Percentiles rank a stretch among this genome's conserved stretches.
These are phyloP conservation scores for Rhysida immarginata DNA, from an alignment of 1,140 invertebrate genomes.

Conservation along the genomic window DNA sequence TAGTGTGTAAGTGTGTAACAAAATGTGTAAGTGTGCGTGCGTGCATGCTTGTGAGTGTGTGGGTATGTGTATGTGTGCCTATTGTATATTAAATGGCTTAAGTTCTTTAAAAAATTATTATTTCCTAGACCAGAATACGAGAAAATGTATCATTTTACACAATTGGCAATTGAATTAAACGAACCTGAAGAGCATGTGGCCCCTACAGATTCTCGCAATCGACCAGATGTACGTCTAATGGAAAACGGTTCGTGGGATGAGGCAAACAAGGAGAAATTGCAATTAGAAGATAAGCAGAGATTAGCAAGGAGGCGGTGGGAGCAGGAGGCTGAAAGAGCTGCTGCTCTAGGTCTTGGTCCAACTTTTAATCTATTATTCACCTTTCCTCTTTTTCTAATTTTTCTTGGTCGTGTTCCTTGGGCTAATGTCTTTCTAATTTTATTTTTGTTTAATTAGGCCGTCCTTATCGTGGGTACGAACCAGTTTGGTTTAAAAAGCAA, in stretches of 20 bases:
- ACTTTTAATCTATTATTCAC: neutral
- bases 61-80: no score
- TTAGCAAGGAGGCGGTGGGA: conserved; percentile 53
- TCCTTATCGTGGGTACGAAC: conserved; percentile 58
- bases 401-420: no score
- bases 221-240: conserved; percentile 96
- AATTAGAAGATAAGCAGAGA: conserved; percentile 91
- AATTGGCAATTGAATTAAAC: conserved; percentile 89
- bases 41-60: no score
- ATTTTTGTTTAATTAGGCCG: conserved; percentile 37
- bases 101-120: neutral
- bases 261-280: conserved; percentile 77
- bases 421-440: conserved; percentile 13
- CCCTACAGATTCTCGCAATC: conserved; percentile 81
- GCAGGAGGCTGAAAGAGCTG: conserved; percentile 58
- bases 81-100: no score
- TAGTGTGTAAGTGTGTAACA: no score
- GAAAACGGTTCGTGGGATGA: conserved; percentile 92
- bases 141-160: conserved; percentile 84
- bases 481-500: conserved; percentile 80
- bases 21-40: no score
- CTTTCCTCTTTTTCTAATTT: neutral
- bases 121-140: conserved; percentile 45
- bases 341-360: conserved; percentile 42
- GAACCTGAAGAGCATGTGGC: conserved; percentile 82